phyloP scores from a whole-genome alignment of 2,888 invertebrate genomes.

The Nomada hirtipes region DNA sequence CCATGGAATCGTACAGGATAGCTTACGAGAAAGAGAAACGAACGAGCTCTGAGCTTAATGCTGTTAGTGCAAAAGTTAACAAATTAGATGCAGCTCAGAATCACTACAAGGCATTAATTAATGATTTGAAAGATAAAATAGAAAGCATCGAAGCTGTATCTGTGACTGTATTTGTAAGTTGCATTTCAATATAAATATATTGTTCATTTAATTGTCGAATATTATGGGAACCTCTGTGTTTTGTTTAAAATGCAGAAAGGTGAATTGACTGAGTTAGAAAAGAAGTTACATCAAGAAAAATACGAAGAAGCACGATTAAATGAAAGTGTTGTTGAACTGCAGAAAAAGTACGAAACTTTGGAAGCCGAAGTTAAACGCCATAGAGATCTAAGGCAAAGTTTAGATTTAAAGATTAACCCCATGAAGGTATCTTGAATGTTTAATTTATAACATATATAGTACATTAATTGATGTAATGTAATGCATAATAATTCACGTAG shows the following conservation, averaged over 20 bases:
- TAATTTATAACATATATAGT: not conserved
- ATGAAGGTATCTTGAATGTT: conserved; percentile 66
- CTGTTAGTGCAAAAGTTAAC: conserved; percentile 63
- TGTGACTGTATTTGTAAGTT: conserved; percentile 75
- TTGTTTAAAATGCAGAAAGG: conserved; percentile 71
- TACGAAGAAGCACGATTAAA: conserved; percentile 73
- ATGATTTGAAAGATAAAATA: conserved; percentile 74
- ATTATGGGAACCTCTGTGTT: not conserved
- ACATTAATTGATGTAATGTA: not conserved
- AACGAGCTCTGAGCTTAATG: conserved; percentile 63
- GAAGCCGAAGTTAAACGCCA: conserved; percentile 76
- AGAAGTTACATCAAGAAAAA: conserved; percentile 70
- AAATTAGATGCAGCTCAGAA: conserved; percentile 64
- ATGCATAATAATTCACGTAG: conserved; percentile 69
- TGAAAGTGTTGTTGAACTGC: conserved; percentile 79
- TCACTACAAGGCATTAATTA: conserved; percentile 68
- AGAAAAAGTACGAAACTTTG: conserved; percentile 83
- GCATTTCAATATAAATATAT: conserved; percentile 16
- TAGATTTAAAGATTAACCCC: conserved; percentile 71
- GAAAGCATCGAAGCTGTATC: conserved; percentile 64
- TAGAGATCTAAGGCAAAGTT: conserved; percentile 65
- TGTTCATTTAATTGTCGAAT: conserved; percentile 6
- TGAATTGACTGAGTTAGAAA: conserved; percentile 84
- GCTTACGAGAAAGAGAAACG: conserved; percentile 67
- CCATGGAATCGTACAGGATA: conserved; percentile 42